Conservation (phyloP, 2,797 vertebrate species). For the Pangasius sanitwongsei region DNA sequence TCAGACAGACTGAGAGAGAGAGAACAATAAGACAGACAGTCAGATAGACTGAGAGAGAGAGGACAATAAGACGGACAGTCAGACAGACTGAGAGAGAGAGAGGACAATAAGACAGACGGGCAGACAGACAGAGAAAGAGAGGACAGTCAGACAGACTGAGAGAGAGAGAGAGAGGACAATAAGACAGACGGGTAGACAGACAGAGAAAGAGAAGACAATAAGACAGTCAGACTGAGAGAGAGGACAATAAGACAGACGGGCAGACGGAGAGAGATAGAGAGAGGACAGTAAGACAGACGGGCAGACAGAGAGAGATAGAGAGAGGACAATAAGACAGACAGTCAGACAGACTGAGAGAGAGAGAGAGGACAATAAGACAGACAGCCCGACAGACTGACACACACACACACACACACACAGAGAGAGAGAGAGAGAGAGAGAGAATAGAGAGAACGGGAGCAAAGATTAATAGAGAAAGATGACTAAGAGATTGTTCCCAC, state of each 20-base stretch:
- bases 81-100: not conserved
- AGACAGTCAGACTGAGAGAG: not conserved
- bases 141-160: no score
- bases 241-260: not conserved
- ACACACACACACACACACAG: no score
- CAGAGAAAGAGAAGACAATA: no score
- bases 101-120: no score
- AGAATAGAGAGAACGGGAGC: no score
- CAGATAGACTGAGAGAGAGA: not conserved
- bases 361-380: not conserved
- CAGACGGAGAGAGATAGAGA: no score
- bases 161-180: not conserved
- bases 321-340: not conserved
- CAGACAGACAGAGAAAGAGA: not conserved
- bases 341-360: no score
- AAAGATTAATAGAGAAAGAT: no score
- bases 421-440: not conserved
- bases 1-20: not conserved
- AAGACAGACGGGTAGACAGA: no score
- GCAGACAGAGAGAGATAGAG: not conserved
- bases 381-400: not conserved
- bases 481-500: no score
- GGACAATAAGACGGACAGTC: not conserved
- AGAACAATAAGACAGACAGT: not conserved
- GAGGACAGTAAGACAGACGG: no score